Evolutionary conservation across 2,797 vertebrate species (phyloP).

Genomic region (Sebastes jordani): DNA sequence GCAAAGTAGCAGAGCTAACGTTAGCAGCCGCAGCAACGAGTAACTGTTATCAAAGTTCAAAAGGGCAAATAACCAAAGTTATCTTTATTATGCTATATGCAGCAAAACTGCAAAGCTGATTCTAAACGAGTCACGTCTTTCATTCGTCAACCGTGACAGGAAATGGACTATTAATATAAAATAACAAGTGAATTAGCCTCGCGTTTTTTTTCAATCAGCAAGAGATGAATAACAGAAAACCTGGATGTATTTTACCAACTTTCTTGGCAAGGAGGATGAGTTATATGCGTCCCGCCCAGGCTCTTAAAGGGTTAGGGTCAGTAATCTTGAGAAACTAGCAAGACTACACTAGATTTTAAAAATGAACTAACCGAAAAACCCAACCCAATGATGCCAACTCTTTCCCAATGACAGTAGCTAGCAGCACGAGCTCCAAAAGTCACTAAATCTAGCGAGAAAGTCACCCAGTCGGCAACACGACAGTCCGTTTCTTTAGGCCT

Average conservation of each 20-base stretch:
- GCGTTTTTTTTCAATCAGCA: background rate
- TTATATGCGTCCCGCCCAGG: rapidly evolving
- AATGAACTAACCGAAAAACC: too few species aligned
- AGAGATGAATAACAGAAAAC: background rate
- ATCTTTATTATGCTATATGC: background rate
- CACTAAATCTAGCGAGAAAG: too few species aligned
- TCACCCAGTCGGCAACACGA: too few species aligned
- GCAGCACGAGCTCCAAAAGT: too few species aligned
- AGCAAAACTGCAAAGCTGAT: background rate
- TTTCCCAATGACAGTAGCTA: rapidly evolving
- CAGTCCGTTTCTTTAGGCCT: too few species aligned
- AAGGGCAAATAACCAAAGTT: background rate
- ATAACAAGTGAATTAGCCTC: background rate
- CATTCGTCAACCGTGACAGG: background rate
- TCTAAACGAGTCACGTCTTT: background rate
- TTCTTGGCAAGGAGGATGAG: background rate
- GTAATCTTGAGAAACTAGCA: too few species aligned
- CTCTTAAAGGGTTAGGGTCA: too few species aligned
- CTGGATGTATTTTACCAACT: background rate
- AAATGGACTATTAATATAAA: rapidly evolving
- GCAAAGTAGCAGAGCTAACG: background rate
- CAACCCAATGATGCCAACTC: rapidly evolving
- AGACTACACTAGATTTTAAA: too few species aligned
- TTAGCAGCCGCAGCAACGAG: background rate
- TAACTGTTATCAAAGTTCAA: background rate